These are phyloP conservation scores for Tamandua tetradactyla DNA, from an alignment of 2,797 vertebrate species.

Conservation along the genomic window DNA sequence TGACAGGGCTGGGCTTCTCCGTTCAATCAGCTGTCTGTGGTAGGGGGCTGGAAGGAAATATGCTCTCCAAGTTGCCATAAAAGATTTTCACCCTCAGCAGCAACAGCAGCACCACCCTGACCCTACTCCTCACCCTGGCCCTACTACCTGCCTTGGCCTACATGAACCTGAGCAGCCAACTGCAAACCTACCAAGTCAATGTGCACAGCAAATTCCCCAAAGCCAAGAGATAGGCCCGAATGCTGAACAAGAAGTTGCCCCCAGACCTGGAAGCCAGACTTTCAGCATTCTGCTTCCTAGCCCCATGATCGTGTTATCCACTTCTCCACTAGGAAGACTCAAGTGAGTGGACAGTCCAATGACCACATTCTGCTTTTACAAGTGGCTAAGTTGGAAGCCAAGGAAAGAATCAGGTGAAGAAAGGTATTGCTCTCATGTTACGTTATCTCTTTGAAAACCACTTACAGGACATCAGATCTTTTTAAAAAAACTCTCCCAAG, in stretches of 20 bases:
- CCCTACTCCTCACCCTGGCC: background rate
- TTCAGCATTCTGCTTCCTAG: background rate
- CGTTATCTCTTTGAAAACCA: slow-evolving; percentile 22
- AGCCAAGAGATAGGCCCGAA: background rate
- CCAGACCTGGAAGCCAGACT: background rate
- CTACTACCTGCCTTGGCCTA: background rate
- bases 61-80: background rate
- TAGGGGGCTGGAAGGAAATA: background rate
- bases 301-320: background rate
- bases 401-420: slow-evolving; percentile 8
- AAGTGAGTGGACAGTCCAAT: background rate
- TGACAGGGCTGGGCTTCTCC: background rate
- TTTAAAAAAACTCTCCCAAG: slow-evolving; percentile 43
- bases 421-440: background rate
- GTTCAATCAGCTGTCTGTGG: background rate
- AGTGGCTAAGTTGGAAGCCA: background rate
- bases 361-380: background rate
- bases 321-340: background rate
- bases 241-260: background rate
- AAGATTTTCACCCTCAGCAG: background rate
- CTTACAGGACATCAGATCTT: slow-evolving; percentile 23
- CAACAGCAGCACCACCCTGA: background rate
- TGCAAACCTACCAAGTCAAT: background rate
- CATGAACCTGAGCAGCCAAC: background rate
- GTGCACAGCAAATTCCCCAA: background rate